Percentiles rank a stretch among this genome's conserved stretches.
Evolutionary conservation across 1,140 invertebrate genomes (phyloP).

Genomic region (Diorhabda sublineata): DNA sequence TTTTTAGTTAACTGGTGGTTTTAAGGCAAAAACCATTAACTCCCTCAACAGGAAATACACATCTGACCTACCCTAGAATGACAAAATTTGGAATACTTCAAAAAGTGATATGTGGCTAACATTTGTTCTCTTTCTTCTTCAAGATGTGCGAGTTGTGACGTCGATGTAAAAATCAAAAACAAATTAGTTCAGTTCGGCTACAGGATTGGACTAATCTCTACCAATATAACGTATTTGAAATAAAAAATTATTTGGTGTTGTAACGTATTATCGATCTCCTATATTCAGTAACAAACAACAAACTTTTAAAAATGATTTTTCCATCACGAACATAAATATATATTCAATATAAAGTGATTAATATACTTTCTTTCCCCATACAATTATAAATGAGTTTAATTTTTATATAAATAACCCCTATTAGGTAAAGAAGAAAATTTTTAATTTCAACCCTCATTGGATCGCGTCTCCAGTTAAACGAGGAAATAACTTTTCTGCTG

Average conservation of each 20-base stretch:
- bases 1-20: not conserved
- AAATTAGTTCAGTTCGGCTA: not conserved
- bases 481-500: conserved; percentile 2
- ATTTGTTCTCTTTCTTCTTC: not conserved
- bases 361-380: not conserved
- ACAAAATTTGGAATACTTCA: not conserved
- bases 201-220: no score
- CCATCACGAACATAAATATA: no score
- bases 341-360: not conserved
- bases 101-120: conserved; percentile 2
- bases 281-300: no score
- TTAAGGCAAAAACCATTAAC: not conserved
- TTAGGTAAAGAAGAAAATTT: not conserved
- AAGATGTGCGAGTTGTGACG: not conserved
- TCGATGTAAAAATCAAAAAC: not conserved
- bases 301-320: no score
- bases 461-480: conserved; percentile 1
- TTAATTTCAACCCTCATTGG: conserved; percentile 2
- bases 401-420: conserved; percentile 3
- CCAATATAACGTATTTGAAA: no score
- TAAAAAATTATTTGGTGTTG: no score
- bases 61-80: not conserved
- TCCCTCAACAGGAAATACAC: conserved; percentile 1
- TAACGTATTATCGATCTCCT: no score
- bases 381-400: conserved; percentile 3